phyloP scores from a whole-genome alignment of 2,113 vertebrate species.

The Fregata magnificens region DNA sequence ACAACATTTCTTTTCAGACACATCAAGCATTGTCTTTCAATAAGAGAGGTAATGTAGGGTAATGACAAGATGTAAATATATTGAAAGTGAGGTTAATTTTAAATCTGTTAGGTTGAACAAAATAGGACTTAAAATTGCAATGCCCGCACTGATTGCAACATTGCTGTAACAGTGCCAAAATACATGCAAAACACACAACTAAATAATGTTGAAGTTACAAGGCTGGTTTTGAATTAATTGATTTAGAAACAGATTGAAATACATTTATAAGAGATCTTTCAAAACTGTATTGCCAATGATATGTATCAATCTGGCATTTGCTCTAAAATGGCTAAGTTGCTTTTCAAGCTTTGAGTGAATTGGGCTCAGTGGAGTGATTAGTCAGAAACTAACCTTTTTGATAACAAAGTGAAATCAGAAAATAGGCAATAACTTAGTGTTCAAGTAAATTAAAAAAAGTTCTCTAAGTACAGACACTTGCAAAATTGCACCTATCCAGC shows the following conservation, averaged over 20 bases:
- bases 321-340: conserved; percentile 56
- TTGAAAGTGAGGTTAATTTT: not conserved
- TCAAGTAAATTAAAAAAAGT: conserved; percentile 64
- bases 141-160: not conserved
- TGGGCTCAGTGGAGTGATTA: conserved; percentile 64
- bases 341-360: conserved; percentile 54
- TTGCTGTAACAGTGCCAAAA: not conserved
- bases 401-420: conserved; percentile 58
- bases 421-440: conserved; percentile 64
- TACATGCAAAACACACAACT: not conserved
- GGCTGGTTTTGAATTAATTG: conserved; percentile 55
- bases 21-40: not conserved
- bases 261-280: not conserved
- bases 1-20: not conserved
- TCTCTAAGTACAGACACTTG: conserved; percentile 59
- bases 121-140: not conserved
- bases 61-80: not conserved
- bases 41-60: not conserved
- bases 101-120: not conserved
- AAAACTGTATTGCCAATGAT: conserved; percentile 17
- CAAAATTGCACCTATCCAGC: conserved; percentile 66
- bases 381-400: conserved; percentile 69
- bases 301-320: conserved; percentile 38
- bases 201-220: conserved; percentile 12
- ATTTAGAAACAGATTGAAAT: conserved; percentile 57